Base-by-base conservation (phyloP, 2,113 vertebrate genomes). In the Gulo gulo region DNA sequence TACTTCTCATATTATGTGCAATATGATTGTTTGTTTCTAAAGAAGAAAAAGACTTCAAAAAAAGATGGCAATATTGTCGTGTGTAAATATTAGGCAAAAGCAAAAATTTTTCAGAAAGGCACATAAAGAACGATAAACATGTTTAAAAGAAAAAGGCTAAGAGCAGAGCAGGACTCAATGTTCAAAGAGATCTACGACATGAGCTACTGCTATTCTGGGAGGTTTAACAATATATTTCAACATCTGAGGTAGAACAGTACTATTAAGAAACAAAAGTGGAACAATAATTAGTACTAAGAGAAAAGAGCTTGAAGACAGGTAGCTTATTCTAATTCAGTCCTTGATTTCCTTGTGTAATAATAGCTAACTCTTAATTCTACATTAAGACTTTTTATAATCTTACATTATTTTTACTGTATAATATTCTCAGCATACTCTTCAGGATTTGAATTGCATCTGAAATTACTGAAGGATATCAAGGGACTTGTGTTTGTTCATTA, bases 11-110 rank as follows among this genome's bases (percentile, higher is more conserved):
- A 95, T 94, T 98, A 98, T 98, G 83, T 97, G 98, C 79, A 98
- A 98, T 99, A 98, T 97, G 98, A 98, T 98, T 98, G 98, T 98
- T 98, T 98, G 98, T 97, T 98, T 97, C 91, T 96, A 98, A 97
- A 52, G 94, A 76, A 98, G 97, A 97, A 96, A 94, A 97, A 97
- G 97, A 95, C 91, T 74, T 52, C 96, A 57, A 92, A 97, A 95
- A 97, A 97, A 96, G 86, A 63, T 52, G 55, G 29, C 3, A 18
- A 36, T 29, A 83, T 76, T 94, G 85, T 59, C 67, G n/a, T 61
- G 47, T 81, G 96, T 6, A 7, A 86, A 97, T 97, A 96, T 63
- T 47, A 67, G 96, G 45, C 50, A 95, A 97, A 20, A 0, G 57
- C 47, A 95, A 86, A 97, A 3, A 81, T 36, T 78, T 52, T 87